These are phyloP conservation scores for Mungos mungo DNA, from an alignment of 2,113 vertebrate genomes.

Conservation along the genomic window DNA sequence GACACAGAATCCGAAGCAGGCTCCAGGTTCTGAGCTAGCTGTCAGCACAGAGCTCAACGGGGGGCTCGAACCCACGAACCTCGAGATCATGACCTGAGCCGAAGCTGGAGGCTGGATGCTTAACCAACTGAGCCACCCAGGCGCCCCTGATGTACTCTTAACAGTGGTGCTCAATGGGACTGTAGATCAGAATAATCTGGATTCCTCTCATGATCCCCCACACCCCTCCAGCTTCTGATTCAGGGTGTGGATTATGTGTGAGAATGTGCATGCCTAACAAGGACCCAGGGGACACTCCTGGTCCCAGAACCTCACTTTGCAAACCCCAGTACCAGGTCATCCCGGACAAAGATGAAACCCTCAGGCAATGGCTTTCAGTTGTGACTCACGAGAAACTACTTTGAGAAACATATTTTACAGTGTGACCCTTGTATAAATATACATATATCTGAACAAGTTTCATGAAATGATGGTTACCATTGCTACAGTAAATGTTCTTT, in stretches of 20 bases:
- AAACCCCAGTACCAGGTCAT: background rate
- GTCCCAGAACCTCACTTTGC: background rate
- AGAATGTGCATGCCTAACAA: background rate
- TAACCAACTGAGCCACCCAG: too few species aligned
- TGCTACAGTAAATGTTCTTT: background rate
- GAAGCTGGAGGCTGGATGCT: too few species aligned
- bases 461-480: background rate
- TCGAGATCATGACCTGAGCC: too few species aligned
- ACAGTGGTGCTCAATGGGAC: background rate
- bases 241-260: background rate
- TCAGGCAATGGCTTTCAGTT: background rate
- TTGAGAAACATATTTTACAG: background rate
- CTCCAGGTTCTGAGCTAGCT: too few species aligned
- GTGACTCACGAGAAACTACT: background rate
- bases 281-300: background rate
- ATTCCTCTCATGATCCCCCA: background rate
- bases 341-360: background rate
- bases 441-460: background rate
- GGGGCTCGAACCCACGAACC: too few species aligned
- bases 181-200: background rate
- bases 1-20: too few species aligned
- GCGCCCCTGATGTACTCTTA: background rate
- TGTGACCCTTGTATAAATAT: background rate
- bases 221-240: background rate
- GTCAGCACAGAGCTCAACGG: too few species aligned